phyloP scores from a whole-genome alignment of 2,113 vertebrate genomes.

The Chloroceryle aenea region DNA sequence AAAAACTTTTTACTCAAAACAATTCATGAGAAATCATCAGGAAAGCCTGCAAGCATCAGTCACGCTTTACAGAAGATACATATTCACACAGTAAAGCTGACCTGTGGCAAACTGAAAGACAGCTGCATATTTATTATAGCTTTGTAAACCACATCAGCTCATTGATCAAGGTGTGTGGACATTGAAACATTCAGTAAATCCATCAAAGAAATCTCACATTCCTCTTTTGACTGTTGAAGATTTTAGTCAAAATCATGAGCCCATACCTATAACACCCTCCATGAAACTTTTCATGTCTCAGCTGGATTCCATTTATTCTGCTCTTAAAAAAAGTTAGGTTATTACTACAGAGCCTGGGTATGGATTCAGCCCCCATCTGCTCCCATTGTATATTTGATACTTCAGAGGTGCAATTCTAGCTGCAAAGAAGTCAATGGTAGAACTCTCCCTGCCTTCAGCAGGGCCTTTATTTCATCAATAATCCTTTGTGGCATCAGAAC shows the following conservation, averaged over 20 bases:
- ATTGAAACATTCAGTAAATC: not conserved
- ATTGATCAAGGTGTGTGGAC: not conserved
- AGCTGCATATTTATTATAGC: conserved; percentile 5
- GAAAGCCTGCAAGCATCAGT: not conserved
- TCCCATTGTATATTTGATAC: conserved; percentile 11
- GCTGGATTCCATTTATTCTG: not conserved
- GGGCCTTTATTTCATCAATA: conserved; percentile 14
- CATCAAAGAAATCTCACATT: not conserved
- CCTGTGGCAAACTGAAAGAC: not conserved
- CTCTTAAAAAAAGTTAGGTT: not conserved
- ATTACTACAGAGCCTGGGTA: not conserved
- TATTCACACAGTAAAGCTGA: not conserved
- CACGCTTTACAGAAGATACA: not conserved
- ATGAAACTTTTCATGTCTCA: not conserved
- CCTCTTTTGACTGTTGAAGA: not conserved
- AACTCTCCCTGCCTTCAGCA: conserved; percentile 17
- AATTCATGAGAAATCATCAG: conserved; percentile 20
- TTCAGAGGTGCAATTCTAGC: conserved; percentile 21
- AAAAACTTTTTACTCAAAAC: conserved; percentile 9
- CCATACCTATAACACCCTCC: not conserved
- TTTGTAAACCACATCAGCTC: not conserved
- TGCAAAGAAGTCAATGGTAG: not conserved
- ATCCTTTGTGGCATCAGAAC: not conserved
- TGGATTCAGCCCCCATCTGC: not conserved
- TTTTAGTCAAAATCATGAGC: not conserved